phyloP scores from a whole-genome alignment of 2,888 invertebrate species.

The Salticus scenicus region DNA sequence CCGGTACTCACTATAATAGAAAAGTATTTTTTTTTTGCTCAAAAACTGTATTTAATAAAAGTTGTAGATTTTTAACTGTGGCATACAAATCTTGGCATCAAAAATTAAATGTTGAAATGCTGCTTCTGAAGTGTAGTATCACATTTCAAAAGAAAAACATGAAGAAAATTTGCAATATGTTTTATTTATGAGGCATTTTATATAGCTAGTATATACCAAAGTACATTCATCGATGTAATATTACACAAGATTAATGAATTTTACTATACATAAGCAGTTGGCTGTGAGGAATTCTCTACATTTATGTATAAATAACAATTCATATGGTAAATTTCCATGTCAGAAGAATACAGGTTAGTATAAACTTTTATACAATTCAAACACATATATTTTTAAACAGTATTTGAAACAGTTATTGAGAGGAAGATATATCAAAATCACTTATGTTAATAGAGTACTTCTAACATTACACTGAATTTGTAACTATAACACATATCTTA shows the following conservation, averaged over 20 bases:
- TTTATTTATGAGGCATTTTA: slow-evolving; percentile 50
- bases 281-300: not conserved
- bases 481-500: no score
- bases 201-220: slow-evolving; percentile 38
- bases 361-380: not conserved
- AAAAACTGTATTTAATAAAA: no score
- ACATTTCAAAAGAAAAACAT: not conserved
- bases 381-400: not conserved
- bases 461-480: no score
- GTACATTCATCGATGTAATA: slow-evolving; percentile 30
- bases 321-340: not conserved
- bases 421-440: no score
- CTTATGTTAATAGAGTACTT: no score
- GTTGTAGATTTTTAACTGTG: no score
- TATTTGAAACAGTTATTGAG: no score
- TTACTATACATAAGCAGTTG: slow-evolving; percentile 19
- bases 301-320: not conserved
- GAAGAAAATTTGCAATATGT: slow-evolving; percentile 36
- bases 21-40: no score
- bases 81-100: no score
- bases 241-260: slow-evolving; percentile 41
- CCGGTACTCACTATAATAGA: no score
- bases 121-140: no score
- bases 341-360: not conserved
- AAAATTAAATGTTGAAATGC: no score